phyloP scores from a whole-genome alignment of 1,140 invertebrate species.

The Bactericera cockerelli region DNA sequence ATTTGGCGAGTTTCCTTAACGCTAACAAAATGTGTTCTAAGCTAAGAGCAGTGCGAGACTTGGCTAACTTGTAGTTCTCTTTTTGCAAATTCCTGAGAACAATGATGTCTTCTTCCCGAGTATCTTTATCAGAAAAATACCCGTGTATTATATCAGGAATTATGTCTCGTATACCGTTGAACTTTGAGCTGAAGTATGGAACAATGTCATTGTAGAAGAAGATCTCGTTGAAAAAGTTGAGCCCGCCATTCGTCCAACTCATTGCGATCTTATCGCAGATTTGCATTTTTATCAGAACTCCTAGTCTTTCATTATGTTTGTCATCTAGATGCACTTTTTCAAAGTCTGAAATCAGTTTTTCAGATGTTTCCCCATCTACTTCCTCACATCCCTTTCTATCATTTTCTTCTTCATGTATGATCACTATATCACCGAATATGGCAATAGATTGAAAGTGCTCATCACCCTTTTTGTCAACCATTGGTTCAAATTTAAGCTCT shows the following conservation, averaged over 20 bases:
- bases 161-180: neutral
- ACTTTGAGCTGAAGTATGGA: neutral
- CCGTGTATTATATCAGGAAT: conserved; percentile 6
- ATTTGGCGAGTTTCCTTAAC: conserved; percentile 7
- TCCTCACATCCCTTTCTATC: no score
- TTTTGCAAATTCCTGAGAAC: conserved; percentile 1
- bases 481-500: no score
- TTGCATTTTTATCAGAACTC: neutral
- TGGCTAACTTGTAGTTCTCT: neutral
- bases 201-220: neutral
- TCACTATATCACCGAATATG: neutral
- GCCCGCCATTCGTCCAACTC: neutral
- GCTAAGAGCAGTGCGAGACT: neutral
- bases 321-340: no score
- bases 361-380: no score
- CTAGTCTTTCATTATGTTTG: no score
- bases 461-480: neutral
- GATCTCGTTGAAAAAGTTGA: conserved; percentile 1
- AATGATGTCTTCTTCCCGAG: neutral
- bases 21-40: conserved; percentile 9
- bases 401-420: neutral
- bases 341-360: no score
- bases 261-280: neutral
- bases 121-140: neutral
- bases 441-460: neutral